Evolutionary conservation across 2,797 vertebrate genomes (phyloP).

Genomic region (Tauraco hartlaubi): DNA sequence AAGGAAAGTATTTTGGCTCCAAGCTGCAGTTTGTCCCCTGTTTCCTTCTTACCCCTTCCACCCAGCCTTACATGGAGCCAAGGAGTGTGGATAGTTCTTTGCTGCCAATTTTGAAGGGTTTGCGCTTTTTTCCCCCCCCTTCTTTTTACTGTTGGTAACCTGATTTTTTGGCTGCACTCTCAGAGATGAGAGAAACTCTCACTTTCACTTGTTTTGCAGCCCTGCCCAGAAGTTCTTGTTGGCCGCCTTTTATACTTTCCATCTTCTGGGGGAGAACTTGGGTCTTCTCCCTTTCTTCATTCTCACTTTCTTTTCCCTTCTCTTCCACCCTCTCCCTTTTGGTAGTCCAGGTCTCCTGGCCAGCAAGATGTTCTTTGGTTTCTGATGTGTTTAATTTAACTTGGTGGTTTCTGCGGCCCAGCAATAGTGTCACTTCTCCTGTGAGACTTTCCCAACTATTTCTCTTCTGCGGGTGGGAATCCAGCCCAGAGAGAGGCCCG

Average conservation of each 20-base stretch:
- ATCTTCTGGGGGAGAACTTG: slow-evolving; percentile 28
- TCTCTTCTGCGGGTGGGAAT: slow-evolving; percentile 23
- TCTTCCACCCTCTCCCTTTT: not conserved
- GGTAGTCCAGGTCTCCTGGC: not conserved
- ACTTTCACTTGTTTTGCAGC: slow-evolving; percentile 35
- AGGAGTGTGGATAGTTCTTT: not conserved
- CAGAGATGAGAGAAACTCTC: slow-evolving; percentile 40
- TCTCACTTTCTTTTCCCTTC: not conserved
- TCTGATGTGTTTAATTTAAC: slow-evolving; percentile 24
- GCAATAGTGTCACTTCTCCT: slow-evolving; percentile 15
- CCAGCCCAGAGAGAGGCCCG: slow-evolving; percentile 34
- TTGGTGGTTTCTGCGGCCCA: not conserved
- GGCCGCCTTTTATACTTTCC: not conserved
- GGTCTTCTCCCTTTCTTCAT: not conserved
- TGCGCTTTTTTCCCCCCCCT: not conserved
- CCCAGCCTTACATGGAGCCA: not conserved
- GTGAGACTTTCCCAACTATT: not conserved
- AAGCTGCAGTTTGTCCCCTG: not conserved
- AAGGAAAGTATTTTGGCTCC: slow-evolving; percentile 25
- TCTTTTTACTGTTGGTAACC: slow-evolving; percentile 1
- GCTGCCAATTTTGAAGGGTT: not conserved
- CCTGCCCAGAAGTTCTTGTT: slow-evolving; percentile 7
- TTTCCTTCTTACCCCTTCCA: slow-evolving; percentile 30
- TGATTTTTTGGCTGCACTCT: slow-evolving; percentile 20
- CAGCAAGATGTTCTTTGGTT: slow-evolving; percentile 19